Conservation (phyloP, 2,113 vertebrate genomes). For the Corythornis madagascariensis region DNA sequence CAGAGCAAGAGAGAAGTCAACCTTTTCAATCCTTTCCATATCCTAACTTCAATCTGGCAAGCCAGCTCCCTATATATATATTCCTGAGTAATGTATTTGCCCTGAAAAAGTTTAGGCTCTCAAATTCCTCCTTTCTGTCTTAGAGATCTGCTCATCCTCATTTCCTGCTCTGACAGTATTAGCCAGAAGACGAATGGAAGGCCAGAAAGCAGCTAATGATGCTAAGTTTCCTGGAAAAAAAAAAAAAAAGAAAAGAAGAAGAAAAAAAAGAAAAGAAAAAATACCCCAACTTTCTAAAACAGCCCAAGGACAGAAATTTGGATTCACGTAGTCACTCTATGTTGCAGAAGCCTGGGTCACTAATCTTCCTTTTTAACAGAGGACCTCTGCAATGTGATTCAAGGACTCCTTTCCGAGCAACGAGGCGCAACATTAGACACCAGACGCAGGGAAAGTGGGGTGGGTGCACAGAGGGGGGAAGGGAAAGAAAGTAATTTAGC, state of each 20-base stretch:
- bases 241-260: neutral
- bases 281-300: constrained; percentile 8
- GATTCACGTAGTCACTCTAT: neutral
- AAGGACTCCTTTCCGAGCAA: constrained; percentile 2
- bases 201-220: constrained; percentile 45
- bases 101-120: neutral
- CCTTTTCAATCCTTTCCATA: neutral
- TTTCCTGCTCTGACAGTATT: neutral
- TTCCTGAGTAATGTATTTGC: neutral
- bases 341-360: neutral
- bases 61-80: neutral
- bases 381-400: constrained; percentile 11
- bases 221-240: constrained; percentile 8
- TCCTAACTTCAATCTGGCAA: neutral
- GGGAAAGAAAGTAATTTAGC: constrained; percentile 32
- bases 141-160: neutral
- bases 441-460: neutral
- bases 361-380: neutral
- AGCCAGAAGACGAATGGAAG: constrained; percentile 27
- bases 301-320: constrained; percentile 13
- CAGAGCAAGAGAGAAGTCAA: neutral
- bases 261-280: neutral
- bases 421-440: neutral
- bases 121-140: neutral
- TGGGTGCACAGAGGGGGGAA: neutral